Conservation (phyloP, 2,113 vertebrate species). For the Leptobrachium ailaonicum region DNA sequence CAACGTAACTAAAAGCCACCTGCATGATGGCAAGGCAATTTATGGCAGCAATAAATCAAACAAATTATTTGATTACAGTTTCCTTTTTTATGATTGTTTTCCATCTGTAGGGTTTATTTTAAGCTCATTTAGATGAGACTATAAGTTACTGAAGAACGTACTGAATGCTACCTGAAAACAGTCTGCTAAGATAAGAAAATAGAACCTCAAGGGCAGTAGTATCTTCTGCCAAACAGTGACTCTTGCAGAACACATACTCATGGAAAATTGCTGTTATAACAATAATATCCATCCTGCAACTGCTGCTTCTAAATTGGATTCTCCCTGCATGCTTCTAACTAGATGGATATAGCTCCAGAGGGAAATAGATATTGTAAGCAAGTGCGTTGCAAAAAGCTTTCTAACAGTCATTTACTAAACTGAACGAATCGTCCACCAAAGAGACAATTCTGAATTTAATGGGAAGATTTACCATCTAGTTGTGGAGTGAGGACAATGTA, state of each 20-base stretch:
- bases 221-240: conserved; percentile 35
- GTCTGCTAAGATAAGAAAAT: conserved; percentile 43
- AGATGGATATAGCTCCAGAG: conserved; percentile 40
- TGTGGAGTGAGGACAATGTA: conserved; percentile 11
- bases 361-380: conserved; percentile 36
- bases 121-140: conserved; percentile 35
- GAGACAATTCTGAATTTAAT: conserved; percentile 9
- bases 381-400: conserved; percentile 27
- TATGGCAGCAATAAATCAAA: conserved; percentile 12
- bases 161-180: conserved; percentile 32
- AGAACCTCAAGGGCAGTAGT: conserved; percentile 26
- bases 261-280: conserved; percentile 37
- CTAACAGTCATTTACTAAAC: conserved; percentile 35
- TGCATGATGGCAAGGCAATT: neutral
- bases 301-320: conserved; percentile 44
- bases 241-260: conserved; percentile 33
- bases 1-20: too few relatives aligned
- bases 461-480: conserved; percentile 25
- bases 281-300: conserved; percentile 42
- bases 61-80: conserved; percentile 23
- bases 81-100: conserved; percentile 32
- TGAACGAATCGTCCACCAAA: conserved; percentile 11
- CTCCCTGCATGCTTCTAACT: conserved; percentile 33
- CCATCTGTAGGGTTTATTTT: conserved; percentile 28
- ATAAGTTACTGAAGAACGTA: conserved; percentile 27